These are phyloP conservation scores for Octomys mimax DNA, from an alignment of 2,797 vertebrate genomes.

Conservation along the genomic window DNA sequence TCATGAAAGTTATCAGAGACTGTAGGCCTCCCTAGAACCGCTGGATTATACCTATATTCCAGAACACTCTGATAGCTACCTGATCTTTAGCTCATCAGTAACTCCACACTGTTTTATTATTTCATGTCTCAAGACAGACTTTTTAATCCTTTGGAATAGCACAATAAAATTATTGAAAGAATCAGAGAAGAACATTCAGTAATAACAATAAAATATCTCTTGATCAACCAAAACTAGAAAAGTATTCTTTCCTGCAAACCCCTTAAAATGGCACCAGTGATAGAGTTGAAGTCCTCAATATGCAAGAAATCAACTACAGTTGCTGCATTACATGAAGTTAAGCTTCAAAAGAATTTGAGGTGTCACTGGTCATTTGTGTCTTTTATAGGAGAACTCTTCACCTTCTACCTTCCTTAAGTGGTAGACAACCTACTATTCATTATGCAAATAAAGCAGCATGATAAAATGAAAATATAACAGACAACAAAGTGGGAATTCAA, in stretches of 20 bases:
- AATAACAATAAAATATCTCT: not conserved
- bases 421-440: not conserved
- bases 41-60: not conserved
- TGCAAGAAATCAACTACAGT: not conserved
- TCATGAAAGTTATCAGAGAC: not conserved
- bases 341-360: not conserved
- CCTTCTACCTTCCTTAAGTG: not conserved
- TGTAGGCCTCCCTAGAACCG: not conserved
- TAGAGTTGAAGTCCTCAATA: not conserved
- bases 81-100: not conserved
- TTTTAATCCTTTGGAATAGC: not conserved
- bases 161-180: not conserved
- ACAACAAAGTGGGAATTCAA: constrained; percentile 1
- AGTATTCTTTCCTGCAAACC: not conserved
- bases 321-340: not conserved
- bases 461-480: not conserved
- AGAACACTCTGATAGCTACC: not conserved
- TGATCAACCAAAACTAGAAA: constrained; percentile 10
- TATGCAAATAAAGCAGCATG: not conserved
- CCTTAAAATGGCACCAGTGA: not conserved
- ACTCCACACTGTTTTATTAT: not conserved
- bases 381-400: not conserved
- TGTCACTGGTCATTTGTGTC: not conserved
- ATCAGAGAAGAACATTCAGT: not conserved
- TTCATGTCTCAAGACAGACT: not conserved